These are phyloP conservation scores for Pygmarrhopalites habei DNA, from an alignment of 1,140 invertebrate species.

Conservation along the genomic window DNA sequence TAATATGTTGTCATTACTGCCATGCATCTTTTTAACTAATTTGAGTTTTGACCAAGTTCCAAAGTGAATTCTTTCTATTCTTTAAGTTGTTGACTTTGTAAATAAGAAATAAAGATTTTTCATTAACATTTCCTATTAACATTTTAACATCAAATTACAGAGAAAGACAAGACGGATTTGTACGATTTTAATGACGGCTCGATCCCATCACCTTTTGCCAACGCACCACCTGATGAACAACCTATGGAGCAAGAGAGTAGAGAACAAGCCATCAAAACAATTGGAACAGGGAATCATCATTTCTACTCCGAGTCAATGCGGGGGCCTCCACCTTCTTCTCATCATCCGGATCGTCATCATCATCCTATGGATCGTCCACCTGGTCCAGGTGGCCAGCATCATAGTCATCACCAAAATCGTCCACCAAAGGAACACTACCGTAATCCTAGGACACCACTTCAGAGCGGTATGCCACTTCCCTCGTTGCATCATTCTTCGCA, in stretches of 20 bases:
- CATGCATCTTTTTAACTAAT: no score
- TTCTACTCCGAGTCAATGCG: not conserved
- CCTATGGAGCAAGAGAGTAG: not conserved
- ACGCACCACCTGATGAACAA: not conserved
- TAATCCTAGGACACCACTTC: constrained; percentile 1
- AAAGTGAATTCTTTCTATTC: no score
- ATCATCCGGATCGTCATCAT: not conserved
- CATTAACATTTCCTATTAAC: no score
- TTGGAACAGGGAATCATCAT: constrained; percentile 14
- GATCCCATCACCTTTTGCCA: constrained; percentile 29
- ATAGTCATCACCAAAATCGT: not conserved
- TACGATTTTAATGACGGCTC: constrained; percentile 39
- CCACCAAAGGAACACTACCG: not conserved
- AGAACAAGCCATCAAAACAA: constrained; percentile 28
- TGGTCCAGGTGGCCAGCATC: not conserved
- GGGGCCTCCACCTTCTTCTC: not conserved
- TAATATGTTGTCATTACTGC: no score
- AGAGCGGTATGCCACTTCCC: constrained; percentile 16
- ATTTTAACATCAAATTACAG: no score
- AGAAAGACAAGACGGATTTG: constrained; percentile 26
- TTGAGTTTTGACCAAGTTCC: no score
- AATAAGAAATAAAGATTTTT: no score
- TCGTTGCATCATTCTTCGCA: not conserved
- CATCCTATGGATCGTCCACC: not conserved
- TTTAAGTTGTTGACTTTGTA: no score